Base-by-base conservation (phyloP, 1,140 invertebrate genomes). In the Argopecten irradians region DNA sequence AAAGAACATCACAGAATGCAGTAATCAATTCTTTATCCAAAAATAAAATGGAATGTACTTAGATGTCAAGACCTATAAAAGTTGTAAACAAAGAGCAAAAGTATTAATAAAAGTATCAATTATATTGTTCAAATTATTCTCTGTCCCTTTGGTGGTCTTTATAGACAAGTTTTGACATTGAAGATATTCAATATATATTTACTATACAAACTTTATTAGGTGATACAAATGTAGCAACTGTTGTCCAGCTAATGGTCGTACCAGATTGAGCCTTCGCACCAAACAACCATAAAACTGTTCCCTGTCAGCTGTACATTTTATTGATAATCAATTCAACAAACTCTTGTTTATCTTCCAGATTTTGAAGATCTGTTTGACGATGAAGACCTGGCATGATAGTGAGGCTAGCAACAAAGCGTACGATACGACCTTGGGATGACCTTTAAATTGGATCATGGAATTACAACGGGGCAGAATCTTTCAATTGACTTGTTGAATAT, bases 361-460 rank as follows among this genome's bases (percentile, higher is more conserved):
- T 71, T 71, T 28, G 55, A 71, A 71, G 55, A 71, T 71, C 55
- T 71, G 55, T 71, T 71, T n/a, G 55, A 71, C 13, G 55, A 71
- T n/a, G 55, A 71, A 71, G 55, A 71, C 55, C 28, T 71, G 55
- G 55, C 55, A 16, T 71, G 55, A 71, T 28, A 16, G 2, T 71
- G 22, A 28, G 22, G 55, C 55, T 28, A n/a, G 55, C 22, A n/a
- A 71, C 55, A 22, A 71, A 1, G 22, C 14, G 11, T 28, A 28
- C 22, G 2, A 22, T 28, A 28, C 22, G 28, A 71, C n/a, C 55
- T 71, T 71, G 55, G 55, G 28, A n/a, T 71, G 55, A 71, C 55
- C 55, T 71, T 71, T 8, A 3, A 71, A 71, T 71, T 28, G n/a
- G 22, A 28, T 71, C 55, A 28, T 71, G 55, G 55, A 71, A 28